Evolutionary conservation across 2,888 invertebrate species (phyloP).

Genomic region (Apoda limacodes): DNA sequence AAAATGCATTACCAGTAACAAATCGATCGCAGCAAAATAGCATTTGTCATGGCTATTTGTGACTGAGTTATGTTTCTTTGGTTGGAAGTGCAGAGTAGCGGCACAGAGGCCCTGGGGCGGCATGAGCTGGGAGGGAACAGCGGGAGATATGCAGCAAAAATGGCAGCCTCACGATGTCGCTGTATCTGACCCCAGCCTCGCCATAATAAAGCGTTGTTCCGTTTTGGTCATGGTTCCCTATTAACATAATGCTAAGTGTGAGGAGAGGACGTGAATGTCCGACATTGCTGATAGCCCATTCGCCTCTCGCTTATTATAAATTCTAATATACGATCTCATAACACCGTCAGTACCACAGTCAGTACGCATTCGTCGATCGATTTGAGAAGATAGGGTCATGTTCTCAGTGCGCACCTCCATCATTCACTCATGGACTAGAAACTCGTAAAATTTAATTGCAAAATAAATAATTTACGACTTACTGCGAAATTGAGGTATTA

Average conservation of each 20-base stretch:
- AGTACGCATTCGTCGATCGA: slow-evolving; percentile 33
- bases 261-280: slow-evolving; percentile 32
- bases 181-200: slow-evolving; percentile 30
- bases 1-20: slow-evolving; percentile 27
- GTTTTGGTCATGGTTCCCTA: slow-evolving; percentile 45
- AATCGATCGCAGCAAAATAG: slow-evolving; percentile 29
- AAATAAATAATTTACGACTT: no score
- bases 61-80: slow-evolving; percentile 29
- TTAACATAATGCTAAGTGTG: slow-evolving; percentile 44
- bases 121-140: slow-evolving; percentile 27
- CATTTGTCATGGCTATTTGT: slow-evolving; percentile 53
- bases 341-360: slow-evolving; percentile 25
- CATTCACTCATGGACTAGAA: no score
- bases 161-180: slow-evolving; percentile 50
- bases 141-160: slow-evolving; percentile 44
- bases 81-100: slow-evolving; percentile 33
- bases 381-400: slow-evolving; percentile 41
- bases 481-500: no score
- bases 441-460: slow-evolving; percentile 39
- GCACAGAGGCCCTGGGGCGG: slow-evolving; percentile 27
- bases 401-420: slow-evolving; percentile 26
- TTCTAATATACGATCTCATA: slow-evolving; percentile 37
- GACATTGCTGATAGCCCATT: slow-evolving; percentile 25
- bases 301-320: slow-evolving; percentile 37
- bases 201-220: slow-evolving; percentile 35